Conservation (phyloP, 2,797 vertebrate genomes). For the Gymnothorax reevesii region DNA sequence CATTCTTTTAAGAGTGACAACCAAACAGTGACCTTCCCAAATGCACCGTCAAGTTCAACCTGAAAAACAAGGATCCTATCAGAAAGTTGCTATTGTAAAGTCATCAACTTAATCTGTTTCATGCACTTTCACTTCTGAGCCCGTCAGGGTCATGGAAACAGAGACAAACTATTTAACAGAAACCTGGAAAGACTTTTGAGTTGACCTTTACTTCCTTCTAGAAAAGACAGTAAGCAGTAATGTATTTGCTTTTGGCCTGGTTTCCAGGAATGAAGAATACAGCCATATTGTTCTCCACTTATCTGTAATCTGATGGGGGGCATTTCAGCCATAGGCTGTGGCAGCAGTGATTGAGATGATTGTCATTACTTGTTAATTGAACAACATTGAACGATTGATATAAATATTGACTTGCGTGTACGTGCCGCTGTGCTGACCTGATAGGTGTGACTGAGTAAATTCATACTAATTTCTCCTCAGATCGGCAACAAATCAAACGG, state of each 20-base stretch:
- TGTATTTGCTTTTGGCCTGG: not conserved
- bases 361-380: slow-evolving; percentile 9
- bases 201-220: not conserved
- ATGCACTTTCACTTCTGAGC: not conserved
- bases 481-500: not conserved
- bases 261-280: not conserved
- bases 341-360: slow-evolving; percentile 21
- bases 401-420: not conserved
- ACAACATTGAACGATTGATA: not conserved
- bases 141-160: slow-evolving; percentile 13
- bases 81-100: not conserved
- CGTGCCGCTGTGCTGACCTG: not conserved
- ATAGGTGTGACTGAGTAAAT: not conserved
- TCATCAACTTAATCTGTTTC: not conserved
- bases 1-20: not conserved
- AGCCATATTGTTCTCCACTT: not conserved
- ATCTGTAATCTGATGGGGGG: not conserved
- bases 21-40: not conserved
- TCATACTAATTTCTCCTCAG: not conserved
- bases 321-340: not conserved
- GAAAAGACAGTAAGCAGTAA: not conserved
- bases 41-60: not conserved
- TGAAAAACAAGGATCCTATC: not conserved
- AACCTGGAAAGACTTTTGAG: slow-evolving; percentile 19
- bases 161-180: slow-evolving; percentile 20